Evolutionary conservation across 2,888 invertebrate species (phyloP).

Genomic region (Caenorhabditis angaria): DNA sequence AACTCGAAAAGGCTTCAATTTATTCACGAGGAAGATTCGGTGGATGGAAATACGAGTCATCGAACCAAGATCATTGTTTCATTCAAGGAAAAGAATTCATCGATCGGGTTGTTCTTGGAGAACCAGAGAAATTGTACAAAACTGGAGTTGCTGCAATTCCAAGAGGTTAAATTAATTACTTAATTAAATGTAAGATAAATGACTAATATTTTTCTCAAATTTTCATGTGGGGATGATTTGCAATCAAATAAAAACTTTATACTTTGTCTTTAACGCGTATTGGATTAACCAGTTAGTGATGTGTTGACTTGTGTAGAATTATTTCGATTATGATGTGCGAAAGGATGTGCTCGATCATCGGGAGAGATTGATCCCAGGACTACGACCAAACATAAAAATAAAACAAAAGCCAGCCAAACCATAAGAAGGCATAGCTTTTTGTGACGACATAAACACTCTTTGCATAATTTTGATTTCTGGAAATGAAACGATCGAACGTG

Average conservation of each 20-base stretch:
- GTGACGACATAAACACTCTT: conserved; percentile 43
- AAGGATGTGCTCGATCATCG: conserved; percentile 48
- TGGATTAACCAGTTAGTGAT: conserved; percentile 23
- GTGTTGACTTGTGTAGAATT: conserved; percentile 8
- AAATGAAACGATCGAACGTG: conserved; percentile 20
- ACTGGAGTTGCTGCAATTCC: conserved; percentile 58
- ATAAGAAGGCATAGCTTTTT: conserved; percentile 52
- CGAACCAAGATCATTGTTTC: conserved; percentile 72
- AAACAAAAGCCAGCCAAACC: conserved; percentile 53
- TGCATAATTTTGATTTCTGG: conserved; percentile 42
- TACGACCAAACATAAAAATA: conserved; percentile 54
- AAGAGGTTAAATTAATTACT: conserved; percentile 26
- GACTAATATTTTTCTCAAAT: neutral
- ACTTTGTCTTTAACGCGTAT: no score
- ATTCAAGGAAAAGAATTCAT: conserved; percentile 70
- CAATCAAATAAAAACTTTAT: neutral
- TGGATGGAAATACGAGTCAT: conserved; percentile 69
- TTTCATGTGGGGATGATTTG: neutral
- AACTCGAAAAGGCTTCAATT: conserved; percentile 64
- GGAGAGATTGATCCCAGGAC: conserved; percentile 50
- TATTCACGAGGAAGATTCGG: conserved; percentile 71
- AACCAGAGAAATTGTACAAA: conserved; percentile 70
- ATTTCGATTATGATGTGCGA: conserved; percentile 27
- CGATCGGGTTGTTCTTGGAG: conserved; percentile 66
- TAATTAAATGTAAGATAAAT: no score